Base-by-base conservation (phyloP, 2,797 vertebrate species). In the Dryobates pubescens region DNA sequence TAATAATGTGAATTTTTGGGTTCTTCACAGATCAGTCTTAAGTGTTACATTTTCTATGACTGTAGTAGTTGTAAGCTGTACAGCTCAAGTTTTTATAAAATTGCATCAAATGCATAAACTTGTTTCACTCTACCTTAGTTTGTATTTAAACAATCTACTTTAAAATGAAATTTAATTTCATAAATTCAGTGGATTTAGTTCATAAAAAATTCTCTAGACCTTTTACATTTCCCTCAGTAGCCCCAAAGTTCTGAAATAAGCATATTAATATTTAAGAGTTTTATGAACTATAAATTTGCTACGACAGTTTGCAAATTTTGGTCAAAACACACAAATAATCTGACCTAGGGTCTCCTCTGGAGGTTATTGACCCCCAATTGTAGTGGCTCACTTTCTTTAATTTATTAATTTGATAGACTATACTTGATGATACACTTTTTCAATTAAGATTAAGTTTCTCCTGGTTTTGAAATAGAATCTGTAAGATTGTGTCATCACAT, bases 1-100 rank as follows among this genome's bases (percentile, higher is more conserved):
- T 1, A 6, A 45, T 20, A 30, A n/a, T 0, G 30, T n/a, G 4
- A 65, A 14, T 29, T 2, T 34, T 76, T 47, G 8, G 0, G 0
- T 56, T 87, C 47, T 38, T 49, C 57, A 61, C 29, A 7, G 17
- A 24, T 11, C 2, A 1, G 61, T 2, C 30, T 18, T 82, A 68
- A 73, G 10, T 36, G 7, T 63, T 69, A 34, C 9, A 26, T 77
- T 77, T 62, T 45, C 30, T 61, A 13, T 61, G 58, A 36, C 4
- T 41, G 5, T 6, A 64, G 27, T 10, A 85, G 54, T 49, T 63
- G 6, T 17, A 26, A 76, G 4, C 7, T 62, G 17, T 10, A 45
- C 30, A 9, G 49, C 30, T 74, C 1, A 38, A 30, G 9, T 62
- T 26, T 41, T 32, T 34, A 56, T 69, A 69, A 69, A 75, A 58